Base-by-base conservation (phyloP, 2,888 invertebrate species). In the Diarsia brunnea region DNA sequence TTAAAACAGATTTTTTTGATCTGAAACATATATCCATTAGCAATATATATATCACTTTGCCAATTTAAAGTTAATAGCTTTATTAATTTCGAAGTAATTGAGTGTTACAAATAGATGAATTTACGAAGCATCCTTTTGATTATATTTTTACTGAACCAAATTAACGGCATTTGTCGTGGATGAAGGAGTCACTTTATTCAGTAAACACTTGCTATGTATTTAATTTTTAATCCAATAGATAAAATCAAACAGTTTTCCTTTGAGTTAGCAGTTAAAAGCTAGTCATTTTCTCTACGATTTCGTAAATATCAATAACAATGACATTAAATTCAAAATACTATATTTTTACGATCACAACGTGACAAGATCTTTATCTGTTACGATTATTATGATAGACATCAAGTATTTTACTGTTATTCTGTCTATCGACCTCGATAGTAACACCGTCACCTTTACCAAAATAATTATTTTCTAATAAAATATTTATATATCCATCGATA, bases 291-390 rank as follows among this genome's bases (percentile, higher is more conserved):
- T 71, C 43, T 21, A 58, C 24, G 27, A 76, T 75, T 81, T 55
- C 61, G 31, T 43, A 72, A 79, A 79, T 73, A 73, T 55, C 76
- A 87, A 79, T 79, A 79, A 71, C 77, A 85, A 75, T 74, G 74
- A 70, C 78, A 77, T 74, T 75, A 66, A 60, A 69, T 73, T 75
- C 21, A 70, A 81, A 79, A 81, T 68, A 63, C 21, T 70, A 43
- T 53, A 68, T 70, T 82, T 88, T 87, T 71, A 86, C 58, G 80
- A 85, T 27, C 69, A 27, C 49, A 84, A 85, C 88, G 82, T 88
- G 87, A 87, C 87, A 86, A 70, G 74, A 78, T 81, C 66, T 84
- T 86, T 70, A 79, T 78, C 45, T 68, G 8, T 82, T 79, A 86
- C 64, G 83, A 86, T 72, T 75, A 69, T 84, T 81, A 19, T 85